Evolutionary conservation across 2,113 vertebrate species (phyloP).

Genomic region (Atherinomorus stipes): DNA sequence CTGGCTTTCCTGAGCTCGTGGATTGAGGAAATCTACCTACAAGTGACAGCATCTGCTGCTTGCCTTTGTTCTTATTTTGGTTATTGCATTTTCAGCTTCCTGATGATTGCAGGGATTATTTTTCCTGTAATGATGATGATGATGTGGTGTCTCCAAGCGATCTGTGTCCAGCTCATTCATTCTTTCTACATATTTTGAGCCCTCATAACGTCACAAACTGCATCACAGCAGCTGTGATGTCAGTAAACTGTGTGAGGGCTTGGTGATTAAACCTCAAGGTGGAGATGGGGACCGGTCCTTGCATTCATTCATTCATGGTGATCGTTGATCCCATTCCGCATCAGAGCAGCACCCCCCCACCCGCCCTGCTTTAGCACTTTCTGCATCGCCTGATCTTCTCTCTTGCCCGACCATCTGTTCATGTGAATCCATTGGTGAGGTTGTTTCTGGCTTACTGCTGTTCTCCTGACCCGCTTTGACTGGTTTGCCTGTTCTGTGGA

Average conservation of each 20-base stretch:
- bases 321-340: neutral
- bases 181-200: constrained; percentile 1
- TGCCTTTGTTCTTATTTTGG: neutral
- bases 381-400: neutral
- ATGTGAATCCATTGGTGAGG: neutral
- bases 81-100: neutral
- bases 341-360: neutral
- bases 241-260: neutral
- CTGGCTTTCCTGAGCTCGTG: too few relatives aligned
- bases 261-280: neutral
- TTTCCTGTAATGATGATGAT: neutral
- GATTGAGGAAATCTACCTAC: neutral
- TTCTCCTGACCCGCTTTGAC: neutral
- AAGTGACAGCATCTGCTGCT: too few relatives aligned
- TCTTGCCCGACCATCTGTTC: neutral
- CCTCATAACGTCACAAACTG: neutral
- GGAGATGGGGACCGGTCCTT: too few relatives aligned
- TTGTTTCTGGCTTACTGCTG: neutral
- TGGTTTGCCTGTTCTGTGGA: neutral
- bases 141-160: constrained; percentile 4
- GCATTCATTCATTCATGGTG: neutral
- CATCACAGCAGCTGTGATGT: neutral
- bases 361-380: neutral
- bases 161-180: neutral
- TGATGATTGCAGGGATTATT: neutral